phyloP scores from a whole-genome alignment of 1,140 invertebrate species.

The Nymphalis io region DNA sequence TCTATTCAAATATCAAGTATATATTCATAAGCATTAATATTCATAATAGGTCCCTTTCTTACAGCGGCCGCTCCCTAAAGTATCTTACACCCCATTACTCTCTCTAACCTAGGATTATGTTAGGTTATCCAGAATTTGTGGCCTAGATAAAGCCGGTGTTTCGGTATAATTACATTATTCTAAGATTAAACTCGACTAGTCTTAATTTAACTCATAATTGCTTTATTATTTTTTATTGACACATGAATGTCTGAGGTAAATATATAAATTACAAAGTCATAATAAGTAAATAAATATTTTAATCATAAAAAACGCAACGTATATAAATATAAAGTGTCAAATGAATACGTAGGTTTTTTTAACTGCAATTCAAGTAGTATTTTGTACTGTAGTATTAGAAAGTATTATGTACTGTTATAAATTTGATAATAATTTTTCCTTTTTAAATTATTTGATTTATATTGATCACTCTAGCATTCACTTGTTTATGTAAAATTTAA shows the following conservation, averaged over 20 bases:
- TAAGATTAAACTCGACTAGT: neutral
- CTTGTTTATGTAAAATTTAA: too few species aligned
- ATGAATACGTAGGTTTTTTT: too few species aligned
- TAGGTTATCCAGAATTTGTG: conserved; percentile 9
- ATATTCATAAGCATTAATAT: conserved; percentile 16
- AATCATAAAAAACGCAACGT: too few species aligned
- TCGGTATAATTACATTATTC: neutral
- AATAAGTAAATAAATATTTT: too few species aligned
- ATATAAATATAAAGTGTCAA: too few species aligned
- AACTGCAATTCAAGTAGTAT: too few species aligned
- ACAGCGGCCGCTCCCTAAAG: neutral
- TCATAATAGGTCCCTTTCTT: conserved; percentile 14
- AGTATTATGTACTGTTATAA: too few species aligned
- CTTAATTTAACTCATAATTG: neutral
- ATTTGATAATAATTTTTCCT: too few species aligned
- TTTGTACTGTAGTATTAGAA: too few species aligned
- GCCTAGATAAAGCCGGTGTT: neutral
- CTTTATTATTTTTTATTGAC: neutral
- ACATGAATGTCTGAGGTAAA: neutral
- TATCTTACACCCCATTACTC: conserved; percentile 22
- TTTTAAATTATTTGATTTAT: too few species aligned
- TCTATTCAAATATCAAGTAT: neutral
- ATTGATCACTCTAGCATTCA: too few species aligned
- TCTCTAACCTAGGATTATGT: conserved; percentile 9
- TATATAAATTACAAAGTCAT: neutral